Evolutionary conservation across 2,797 vertebrate species (phyloP), one percentile per base, ranked within the genome.

Genomic region (Lagothrix lagotricha): DNA sequence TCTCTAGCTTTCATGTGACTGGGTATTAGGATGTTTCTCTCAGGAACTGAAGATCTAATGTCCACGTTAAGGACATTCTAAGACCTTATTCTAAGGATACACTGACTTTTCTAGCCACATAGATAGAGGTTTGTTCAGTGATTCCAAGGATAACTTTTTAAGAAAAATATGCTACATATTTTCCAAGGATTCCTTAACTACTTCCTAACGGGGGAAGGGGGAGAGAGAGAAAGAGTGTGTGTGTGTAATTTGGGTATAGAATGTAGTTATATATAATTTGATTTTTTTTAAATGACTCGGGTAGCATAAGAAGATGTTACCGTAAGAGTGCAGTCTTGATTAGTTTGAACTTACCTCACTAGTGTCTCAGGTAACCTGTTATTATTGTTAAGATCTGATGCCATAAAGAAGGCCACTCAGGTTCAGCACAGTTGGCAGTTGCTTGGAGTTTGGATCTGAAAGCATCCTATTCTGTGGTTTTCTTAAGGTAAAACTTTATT

Each of bases 401-500:
- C 33, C 5, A 1, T 90, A 90, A 41, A 54, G 84, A 46, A 57
- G 70, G 33, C 58, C 28, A 28, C 20, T 14, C 26, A 61, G 24
- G 54, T 30, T 44, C 20, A 54, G 13, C 26, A 58, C 7, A 77
- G 48, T 79, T 90, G 50, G 44, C 15, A 33, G 7, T 46, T n/a
- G 19, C 57, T 79, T 97, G 8, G 12, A 39, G 54, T 84, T 88
- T 92, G 36, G 20, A 17, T 77, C 36, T 52, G 50, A 15, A 41
- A 80, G 61, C 17, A 80, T 30, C 14, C 12, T 30, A 57, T 39
- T 79, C 4, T 36, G 4, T 79, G 88, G 1, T 83, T 93, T 76
- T 89, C 57, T 44, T 87, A 83, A 93, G 28, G 76, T 90, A 93
- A 90, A 93, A 75, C 57, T 95, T 46, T 61, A 61, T 70, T 87